Evolutionary conservation across 2,797 vertebrate species (phyloP), one percentile per base, ranked within the genome.

Genomic region (Argya squamiceps): DNA sequence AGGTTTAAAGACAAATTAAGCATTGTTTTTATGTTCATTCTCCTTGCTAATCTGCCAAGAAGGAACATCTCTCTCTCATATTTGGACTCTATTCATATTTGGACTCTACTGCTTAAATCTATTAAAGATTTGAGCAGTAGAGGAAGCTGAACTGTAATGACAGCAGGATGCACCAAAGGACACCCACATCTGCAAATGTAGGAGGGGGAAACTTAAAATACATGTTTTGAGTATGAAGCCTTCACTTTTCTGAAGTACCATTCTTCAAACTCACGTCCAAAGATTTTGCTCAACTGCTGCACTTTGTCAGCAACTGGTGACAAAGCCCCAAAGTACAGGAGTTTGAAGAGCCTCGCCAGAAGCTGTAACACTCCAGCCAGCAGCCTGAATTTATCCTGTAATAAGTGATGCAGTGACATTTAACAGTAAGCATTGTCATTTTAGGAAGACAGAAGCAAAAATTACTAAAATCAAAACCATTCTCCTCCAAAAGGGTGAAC

Each of bases 1-100:
- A 84, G 39, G 56, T 75, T 95, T 93, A 95, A 92, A 95, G 92
- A 96, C 68, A 15, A 95, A 93, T 95, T 97, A 96, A 96, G 53
- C 78, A 75, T 92, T 96, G 94, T 88, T 95, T 97, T 95, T 95
- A 74, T 77, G 80, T 46, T 95, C 90, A 67, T 82, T 91, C 59
- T 93, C 68, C 64, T 82, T 74, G 59, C 75, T 96, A 85, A 88
- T 93, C 84, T 93, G 68, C 68, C 60, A 91, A 83, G 60, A 59
- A 96, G 64, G 75, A 93, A 84, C 18, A 67, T 39, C 22, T 50
- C 58, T 75, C 36, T 53, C 46, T 70, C 80, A 39, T 77, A 84
- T 63, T 82, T 52, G 84, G 75, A 63, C 71, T 87, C 58, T 52
- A 24, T 70, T 73, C 67, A 70, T 0, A 0, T 1, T 0, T n/a